A percentile compares a stretch with the other conserved stretches of the same genome.
These are phyloP conservation scores for Syritta pipiens DNA, from an alignment of 2,888 invertebrate species.

Conservation along the genomic window DNA sequence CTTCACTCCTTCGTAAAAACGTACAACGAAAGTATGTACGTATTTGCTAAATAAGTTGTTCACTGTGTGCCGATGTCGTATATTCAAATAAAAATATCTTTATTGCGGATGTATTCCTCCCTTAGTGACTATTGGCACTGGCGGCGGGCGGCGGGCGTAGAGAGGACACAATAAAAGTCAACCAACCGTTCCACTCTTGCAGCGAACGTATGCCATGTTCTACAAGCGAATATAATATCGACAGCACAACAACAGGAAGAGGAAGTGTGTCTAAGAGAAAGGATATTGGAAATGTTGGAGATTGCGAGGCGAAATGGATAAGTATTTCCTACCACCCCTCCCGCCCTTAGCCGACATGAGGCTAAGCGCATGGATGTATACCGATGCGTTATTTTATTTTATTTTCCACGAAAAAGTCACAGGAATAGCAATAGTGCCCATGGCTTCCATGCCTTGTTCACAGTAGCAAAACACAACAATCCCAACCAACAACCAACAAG, in stretches of 20 bases:
- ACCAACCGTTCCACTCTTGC: neutral
- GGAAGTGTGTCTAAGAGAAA: slow-evolving; percentile 69
- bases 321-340: slow-evolving; percentile 52
- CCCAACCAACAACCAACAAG: slow-evolving; percentile 28
- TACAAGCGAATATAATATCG: slow-evolving; percentile 64
- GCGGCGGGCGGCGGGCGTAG: slow-evolving; percentile 26
- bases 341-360: slow-evolving; percentile 7
- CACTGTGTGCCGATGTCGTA: slow-evolving; percentile 64
- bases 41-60: slow-evolving; percentile 69
- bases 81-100: slow-evolving; percentile 70
- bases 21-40: slow-evolving; percentile 8
- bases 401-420: slow-evolving; percentile 52
- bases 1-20: too few species aligned
- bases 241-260: slow-evolving; percentile 65
- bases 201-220: slow-evolving; percentile 52
- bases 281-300: slow-evolving; percentile 68
- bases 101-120: slow-evolving; percentile 63
- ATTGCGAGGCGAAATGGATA: slow-evolving; percentile 64
- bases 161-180: slow-evolving; percentile 67
- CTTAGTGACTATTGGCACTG: slow-evolving; percentile 34
- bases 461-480: too few species aligned
- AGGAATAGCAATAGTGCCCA: slow-evolving; percentile 35
- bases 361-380: slow-evolving; percentile 13
- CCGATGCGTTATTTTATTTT: slow-evolving; percentile 51
- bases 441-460: slow-evolving; percentile 11